Evolutionary conservation across 2,888 invertebrate genomes (phyloP).

Genomic region (Drosophila paramelanica): DNA sequence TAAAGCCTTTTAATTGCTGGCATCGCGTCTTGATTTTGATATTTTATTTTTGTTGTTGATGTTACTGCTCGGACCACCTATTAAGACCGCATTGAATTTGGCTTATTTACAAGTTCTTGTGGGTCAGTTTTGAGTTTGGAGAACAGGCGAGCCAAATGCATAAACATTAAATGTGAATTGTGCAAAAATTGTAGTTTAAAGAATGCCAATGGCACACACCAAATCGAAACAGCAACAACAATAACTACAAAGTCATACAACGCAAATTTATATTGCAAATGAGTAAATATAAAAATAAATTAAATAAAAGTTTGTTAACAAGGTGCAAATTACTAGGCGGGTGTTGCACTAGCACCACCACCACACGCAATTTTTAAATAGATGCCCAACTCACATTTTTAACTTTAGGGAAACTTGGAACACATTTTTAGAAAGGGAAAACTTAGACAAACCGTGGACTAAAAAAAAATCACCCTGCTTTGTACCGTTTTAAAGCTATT

Average conservation of each 20-base stretch:
- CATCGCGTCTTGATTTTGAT: conserved; percentile 4
- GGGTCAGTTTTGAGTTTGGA: conserved; percentile 38
- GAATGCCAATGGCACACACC: conserved; percentile 54
- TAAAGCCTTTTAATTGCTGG: conserved; percentile 29
- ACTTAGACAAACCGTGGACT: no score
- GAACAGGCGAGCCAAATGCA: neutral
- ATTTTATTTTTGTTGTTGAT: neutral
- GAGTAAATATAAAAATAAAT: conserved; percentile 16
- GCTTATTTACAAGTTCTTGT: conserved; percentile 35
- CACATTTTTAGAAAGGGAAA: no score
- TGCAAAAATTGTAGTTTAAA: conserved; percentile 7
- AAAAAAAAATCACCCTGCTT: no score
- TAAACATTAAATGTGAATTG: conserved; percentile 3
- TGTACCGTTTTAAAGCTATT: no score
- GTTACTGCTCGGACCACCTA: conserved; percentile 1
- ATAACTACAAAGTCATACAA: conserved; percentile 56
- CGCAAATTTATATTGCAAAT: conserved; percentile 64
- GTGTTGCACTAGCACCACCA: conserved; percentile 38
- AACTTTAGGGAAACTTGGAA: no score
- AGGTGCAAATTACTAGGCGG: conserved; percentile 73
- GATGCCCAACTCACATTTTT: no score
- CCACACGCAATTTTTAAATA: no score
- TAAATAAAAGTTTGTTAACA: conserved; percentile 53
- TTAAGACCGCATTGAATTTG: conserved; percentile 1
- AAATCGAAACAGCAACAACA: conserved; percentile 31